Evolutionary conservation across 2,113 vertebrate species (phyloP).

Genomic region (Ondatra zibethicus): DNA sequence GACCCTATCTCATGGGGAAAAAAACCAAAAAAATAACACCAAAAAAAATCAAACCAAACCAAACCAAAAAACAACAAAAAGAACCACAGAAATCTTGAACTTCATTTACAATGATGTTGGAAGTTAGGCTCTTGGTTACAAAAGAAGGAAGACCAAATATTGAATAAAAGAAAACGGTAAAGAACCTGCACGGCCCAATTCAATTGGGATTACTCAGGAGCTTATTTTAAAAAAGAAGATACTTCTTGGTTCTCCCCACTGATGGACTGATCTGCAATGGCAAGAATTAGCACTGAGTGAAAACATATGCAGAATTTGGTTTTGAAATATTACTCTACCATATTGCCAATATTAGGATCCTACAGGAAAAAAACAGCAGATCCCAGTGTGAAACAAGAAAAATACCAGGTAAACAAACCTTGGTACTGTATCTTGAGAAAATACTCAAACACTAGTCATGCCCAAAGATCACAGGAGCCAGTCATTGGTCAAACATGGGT

Average conservation of each 20-base stretch:
- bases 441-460: constrained; percentile 3
- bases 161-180: constrained; percentile 1
- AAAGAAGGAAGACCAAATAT: not conserved
- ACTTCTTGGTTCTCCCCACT: not conserved
- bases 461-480: not conserved
- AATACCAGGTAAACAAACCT: not conserved
- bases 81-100: constrained; percentile 14
- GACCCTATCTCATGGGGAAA: too few species aligned
- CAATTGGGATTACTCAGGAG: not conserved
- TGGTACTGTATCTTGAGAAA: constrained; percentile 8
- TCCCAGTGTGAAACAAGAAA: constrained; percentile 16
- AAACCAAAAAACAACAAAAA: not conserved
- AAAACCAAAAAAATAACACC: not conserved
- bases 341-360: not conserved
- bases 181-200: not conserved
- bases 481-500: not conserved
- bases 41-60: too few species aligned
- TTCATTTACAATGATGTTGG: not conserved
- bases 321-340: constrained; percentile 39
- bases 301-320: not conserved
- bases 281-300: not conserved
- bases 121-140: not conserved
- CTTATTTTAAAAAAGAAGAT: not conserved
- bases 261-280: not conserved
- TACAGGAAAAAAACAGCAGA: not conserved